A percentile compares a stretch with the other conserved stretches of the same genome.
phyloP scores from a whole-genome alignment of 2,113 vertebrate species.

The Tragelaphus strepsiceros region DNA sequence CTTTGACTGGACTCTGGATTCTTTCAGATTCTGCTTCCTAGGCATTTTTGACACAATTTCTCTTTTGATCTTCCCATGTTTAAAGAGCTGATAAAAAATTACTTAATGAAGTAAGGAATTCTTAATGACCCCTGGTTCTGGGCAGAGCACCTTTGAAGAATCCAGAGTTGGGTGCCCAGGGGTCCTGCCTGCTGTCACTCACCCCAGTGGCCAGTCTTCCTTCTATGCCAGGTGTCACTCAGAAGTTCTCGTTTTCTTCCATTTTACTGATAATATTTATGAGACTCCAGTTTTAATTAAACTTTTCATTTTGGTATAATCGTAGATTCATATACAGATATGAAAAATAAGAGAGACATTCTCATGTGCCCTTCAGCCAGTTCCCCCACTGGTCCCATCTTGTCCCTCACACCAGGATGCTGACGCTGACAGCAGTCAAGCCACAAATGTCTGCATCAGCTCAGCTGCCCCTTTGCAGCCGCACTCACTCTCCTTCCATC shows the following conservation, averaged over 20 bases:
- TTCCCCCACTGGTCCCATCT: too few species aligned
- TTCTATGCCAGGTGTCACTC: background rate
- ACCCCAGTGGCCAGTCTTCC: background rate
- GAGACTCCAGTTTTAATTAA: background rate
- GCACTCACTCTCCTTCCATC: too few species aligned
- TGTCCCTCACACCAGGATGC: background rate
- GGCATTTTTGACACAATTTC: background rate
- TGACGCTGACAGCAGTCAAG: background rate
- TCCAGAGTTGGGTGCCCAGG: constrained; percentile 24
- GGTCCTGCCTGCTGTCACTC: background rate
- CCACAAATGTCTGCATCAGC: background rate
- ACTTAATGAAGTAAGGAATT: background rate
- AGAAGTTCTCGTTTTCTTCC: background rate
- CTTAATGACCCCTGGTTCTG: background rate
- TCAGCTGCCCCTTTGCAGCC: background rate
- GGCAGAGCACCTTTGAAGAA: background rate
- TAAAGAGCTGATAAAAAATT: background rate
- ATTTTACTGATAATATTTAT: background rate
- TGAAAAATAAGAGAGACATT: background rate
- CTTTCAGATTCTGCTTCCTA: constrained; percentile 7
- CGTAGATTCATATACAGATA: background rate
- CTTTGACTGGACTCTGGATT: constrained; percentile 35
- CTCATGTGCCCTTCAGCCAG: background rate
- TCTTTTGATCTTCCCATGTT: background rate
- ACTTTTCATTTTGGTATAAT: background rate